These are phyloP conservation scores for Gorsachius goisagi DNA, from an alignment of 2,113 vertebrate genomes.

Conservation along the genomic window DNA sequence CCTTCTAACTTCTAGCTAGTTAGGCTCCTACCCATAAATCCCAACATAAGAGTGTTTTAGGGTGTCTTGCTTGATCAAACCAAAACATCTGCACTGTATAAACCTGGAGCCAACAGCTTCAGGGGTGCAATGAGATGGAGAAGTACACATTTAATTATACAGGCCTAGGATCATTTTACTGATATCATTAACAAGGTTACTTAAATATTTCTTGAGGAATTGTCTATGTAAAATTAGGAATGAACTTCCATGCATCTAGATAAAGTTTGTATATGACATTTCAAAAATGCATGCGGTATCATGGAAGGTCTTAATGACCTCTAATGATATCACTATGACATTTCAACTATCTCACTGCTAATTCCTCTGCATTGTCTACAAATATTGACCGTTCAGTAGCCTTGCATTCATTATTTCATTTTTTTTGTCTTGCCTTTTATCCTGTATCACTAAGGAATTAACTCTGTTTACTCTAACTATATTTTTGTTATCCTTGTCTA, in stretches of 20 bases:
- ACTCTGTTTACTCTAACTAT: slow-evolving; percentile 57
- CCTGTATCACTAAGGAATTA: not conserved
- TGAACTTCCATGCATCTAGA: not conserved
- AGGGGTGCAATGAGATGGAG: not conserved
- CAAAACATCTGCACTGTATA: not conserved
- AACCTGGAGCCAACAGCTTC: not conserved
- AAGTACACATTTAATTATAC: not conserved
- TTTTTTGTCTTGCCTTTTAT: slow-evolving; percentile 51
- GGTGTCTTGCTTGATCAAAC: not conserved
- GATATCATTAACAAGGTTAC: not conserved
- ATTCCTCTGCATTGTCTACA: slow-evolving; percentile 4
- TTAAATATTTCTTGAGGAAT: not conserved
- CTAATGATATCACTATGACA: not conserved
- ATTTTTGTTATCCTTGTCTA: slow-evolving; percentile 66
- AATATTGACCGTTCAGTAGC: not conserved
- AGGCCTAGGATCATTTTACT: not conserved
- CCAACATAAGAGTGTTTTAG: not conserved
- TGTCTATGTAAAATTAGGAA: not conserved
- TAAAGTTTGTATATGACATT: not conserved
- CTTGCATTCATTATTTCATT: not conserved
- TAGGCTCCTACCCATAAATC: not conserved
- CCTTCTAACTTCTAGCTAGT: not conserved
- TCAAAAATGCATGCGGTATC: not conserved
- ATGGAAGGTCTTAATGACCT: not conserved
- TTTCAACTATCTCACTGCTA: slow-evolving; percentile 34